Conservation (phyloP, 2,797 vertebrate species). For the Anguilla pacifica region DNA sequence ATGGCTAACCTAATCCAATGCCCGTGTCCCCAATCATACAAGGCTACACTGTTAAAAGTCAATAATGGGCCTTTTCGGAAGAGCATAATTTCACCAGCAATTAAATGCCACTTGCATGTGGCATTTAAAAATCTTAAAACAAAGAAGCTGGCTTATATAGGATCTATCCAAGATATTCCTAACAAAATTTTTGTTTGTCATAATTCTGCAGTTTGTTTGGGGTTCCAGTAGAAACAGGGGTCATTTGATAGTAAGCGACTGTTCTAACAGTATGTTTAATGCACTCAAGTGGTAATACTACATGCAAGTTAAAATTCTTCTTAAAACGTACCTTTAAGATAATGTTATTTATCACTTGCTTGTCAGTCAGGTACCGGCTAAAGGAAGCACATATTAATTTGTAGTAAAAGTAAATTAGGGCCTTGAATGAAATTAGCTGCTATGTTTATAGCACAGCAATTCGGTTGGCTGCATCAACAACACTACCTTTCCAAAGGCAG, state of each 20-base stretch:
- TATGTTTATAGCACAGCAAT: neutral
- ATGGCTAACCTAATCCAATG: too few relatives aligned
- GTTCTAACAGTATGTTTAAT: neutral
- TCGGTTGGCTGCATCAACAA: neutral
- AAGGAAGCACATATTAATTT: too few relatives aligned
- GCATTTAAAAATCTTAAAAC: neutral
- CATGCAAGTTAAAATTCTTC: neutral
- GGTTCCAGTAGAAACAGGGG: neutral
- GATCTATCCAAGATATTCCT: neutral
- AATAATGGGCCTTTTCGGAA: neutral
- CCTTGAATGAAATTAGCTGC: too few relatives aligned
- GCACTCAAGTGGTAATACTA: neutral
- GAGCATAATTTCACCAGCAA: neutral
- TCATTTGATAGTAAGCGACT: neutral
- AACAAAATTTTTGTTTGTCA: neutral
- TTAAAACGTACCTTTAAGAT: neutral
- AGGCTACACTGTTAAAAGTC: too few relatives aligned
- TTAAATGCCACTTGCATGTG: neutral
- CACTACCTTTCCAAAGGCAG: neutral
- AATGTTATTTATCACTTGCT: neutral
- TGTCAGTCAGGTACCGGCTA: too few relatives aligned
- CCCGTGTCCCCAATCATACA: too few relatives aligned
- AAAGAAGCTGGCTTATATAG: neutral
- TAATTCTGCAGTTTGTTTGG: neutral
- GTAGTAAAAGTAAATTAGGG: too few relatives aligned